phyloP scores from a whole-genome alignment of 2,797 vertebrate genomes.

The Micropoecilia bifurca region DNA sequence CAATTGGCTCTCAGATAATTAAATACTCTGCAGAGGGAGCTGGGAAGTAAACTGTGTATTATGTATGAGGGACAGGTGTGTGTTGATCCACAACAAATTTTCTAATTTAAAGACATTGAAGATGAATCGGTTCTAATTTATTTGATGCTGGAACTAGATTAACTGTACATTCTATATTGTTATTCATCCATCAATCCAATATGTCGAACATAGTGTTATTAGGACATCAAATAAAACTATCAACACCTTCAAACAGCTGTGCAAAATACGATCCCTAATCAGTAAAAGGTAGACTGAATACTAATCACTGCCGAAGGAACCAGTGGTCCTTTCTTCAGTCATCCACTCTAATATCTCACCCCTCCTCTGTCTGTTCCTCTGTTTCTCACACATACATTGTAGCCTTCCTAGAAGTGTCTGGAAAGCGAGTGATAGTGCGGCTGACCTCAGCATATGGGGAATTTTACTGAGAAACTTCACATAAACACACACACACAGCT shows the following conservation, averaged over 20 bases:
- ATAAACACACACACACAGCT: constrained; percentile 16
- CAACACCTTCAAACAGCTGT: background rate
- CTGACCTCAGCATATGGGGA: constrained; percentile 74
- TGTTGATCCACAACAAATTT: constrained; percentile 20
- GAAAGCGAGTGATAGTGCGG: constrained; percentile 69
- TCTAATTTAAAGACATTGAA: constrained; percentile 28
- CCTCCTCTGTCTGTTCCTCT: constrained; percentile 15
- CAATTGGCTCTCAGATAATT: constrained; percentile 56
- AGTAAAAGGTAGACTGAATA: background rate
- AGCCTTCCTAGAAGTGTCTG: constrained; percentile 46
- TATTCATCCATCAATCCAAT: background rate
- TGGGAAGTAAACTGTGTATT: constrained; percentile 30
- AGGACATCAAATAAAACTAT: background rate
- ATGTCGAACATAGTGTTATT: background rate
- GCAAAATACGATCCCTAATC: background rate
- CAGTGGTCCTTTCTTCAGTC: background rate
- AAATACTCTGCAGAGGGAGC: constrained; percentile 49
- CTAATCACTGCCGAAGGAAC: background rate
- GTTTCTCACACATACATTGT: constrained; percentile 17
- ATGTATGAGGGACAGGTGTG: constrained; percentile 34
- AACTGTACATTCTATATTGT: background rate
- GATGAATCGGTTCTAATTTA: background rate
- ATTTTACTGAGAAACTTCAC: constrained; percentile 66
- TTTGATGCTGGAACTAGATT: background rate
- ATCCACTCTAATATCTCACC: background rate